Evolutionary conservation across 2,113 vertebrate species (phyloP).

Genomic region (Colossoma macropomum): DNA sequence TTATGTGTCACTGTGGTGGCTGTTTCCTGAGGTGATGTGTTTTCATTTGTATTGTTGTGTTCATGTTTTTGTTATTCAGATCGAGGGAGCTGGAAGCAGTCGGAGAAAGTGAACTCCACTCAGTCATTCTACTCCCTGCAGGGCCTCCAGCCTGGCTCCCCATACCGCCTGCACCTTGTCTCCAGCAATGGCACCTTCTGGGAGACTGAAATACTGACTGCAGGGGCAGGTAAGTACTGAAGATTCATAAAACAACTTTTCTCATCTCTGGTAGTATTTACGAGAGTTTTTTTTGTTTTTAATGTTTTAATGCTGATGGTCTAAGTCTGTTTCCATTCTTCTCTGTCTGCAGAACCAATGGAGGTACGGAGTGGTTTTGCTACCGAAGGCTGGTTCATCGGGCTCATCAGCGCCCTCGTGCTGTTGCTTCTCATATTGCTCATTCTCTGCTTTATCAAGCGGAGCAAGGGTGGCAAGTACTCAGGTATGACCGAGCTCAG

Average conservation of each 20-base stretch:
- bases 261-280: background rate
- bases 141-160: conserved; percentile 77
- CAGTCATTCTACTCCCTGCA: conserved; percentile 80
- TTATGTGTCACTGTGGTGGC: too few species aligned
- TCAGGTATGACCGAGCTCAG: conserved; percentile 74
- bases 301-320: background rate
- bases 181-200: conserved; percentile 69
- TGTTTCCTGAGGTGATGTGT: background rate
- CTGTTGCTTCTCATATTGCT: conserved; percentile 84
- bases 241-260: too few species aligned
- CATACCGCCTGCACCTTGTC: conserved; percentile 74
- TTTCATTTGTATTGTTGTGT: background rate
- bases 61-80: conserved; percentile 22
- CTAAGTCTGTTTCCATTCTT: background rate
- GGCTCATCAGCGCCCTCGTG: conserved; percentile 82
- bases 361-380: conserved; percentile 75
- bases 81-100: conserved; percentile 49
- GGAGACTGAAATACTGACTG: conserved; percentile 65
- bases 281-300: background rate
- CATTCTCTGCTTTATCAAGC: conserved; percentile 89
- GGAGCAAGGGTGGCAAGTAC: conserved; percentile 92
- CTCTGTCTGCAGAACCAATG: conserved; percentile 56
- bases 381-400: conserved; percentile 89
- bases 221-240: conserved; percentile 70
- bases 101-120: conserved; percentile 75